Percentiles rank a stretch among this genome's conserved stretches.
These are phyloP conservation scores for Ips nitidus DNA, from an alignment of 1,140 invertebrate species.

Conservation along the genomic window DNA sequence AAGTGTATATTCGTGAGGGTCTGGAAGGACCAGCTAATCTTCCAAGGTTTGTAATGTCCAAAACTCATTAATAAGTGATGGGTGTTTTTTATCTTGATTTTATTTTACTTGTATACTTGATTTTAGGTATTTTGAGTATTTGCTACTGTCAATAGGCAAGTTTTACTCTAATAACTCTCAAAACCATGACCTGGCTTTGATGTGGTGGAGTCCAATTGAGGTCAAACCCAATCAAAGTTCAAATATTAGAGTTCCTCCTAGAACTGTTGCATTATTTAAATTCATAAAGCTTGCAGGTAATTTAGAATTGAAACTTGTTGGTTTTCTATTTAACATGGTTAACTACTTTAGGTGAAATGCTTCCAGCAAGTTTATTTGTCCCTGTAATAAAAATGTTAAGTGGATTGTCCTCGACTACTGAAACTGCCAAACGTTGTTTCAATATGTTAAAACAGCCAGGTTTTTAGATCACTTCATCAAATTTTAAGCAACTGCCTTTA, in stretches of 20 bases:
- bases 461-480: neutral
- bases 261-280: slow-evolving; percentile 82
- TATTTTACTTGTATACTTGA: neutral
- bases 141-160: slow-evolving; percentile 75
- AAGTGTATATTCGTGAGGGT: slow-evolving; percentile 79
- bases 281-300: slow-evolving; percentile 79
- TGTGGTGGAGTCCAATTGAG: slow-evolving; percentile 81
- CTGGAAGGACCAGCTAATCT: slow-evolving; percentile 74
- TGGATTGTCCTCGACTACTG: slow-evolving; percentile 72
- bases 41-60: slow-evolving; percentile 54
- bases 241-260: slow-evolving; percentile 53
- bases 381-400: slow-evolving; percentile 86
- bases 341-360: slow-evolving; percentile 59
- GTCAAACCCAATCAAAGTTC: slow-evolving; percentile 51
- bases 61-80: neutral
- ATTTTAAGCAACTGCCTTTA: neutral
- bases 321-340: slow-evolving; percentile 5
- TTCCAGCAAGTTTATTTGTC: slow-evolving; percentile 83
- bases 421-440: slow-evolving; percentile 79
- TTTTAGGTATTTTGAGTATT: slow-evolving; percentile 73
- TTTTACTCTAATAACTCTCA: slow-evolving; percentile 77
- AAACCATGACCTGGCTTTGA: slow-evolving; percentile 69
- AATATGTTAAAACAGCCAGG: slow-evolving; percentile 79
- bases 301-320: neutral
- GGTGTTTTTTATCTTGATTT: neutral